A percentile compares a stretch with the other conserved stretches of the same genome.
These are phyloP conservation scores for Benthochromis sp. DNA, from an alignment of 2,113 vertebrate genomes.

Conservation along the genomic window DNA sequence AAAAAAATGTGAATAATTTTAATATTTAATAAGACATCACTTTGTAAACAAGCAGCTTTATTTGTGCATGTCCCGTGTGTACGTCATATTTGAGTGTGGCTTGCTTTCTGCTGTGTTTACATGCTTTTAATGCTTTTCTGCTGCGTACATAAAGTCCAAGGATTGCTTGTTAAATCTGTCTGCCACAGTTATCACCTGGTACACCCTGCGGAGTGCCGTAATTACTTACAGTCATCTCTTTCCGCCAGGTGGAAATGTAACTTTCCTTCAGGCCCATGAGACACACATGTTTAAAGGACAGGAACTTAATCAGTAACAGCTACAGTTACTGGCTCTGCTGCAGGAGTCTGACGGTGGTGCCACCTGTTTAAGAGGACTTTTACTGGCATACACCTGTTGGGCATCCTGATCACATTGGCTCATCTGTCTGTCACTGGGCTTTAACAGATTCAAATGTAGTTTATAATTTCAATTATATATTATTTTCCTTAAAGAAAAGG, in stretches of 20 bases:
- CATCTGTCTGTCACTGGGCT: background rate
- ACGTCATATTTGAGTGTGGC: background rate
- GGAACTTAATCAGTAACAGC: slow-evolving; percentile 17
- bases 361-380: background rate
- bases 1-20: background rate
- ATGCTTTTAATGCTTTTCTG: slow-evolving; percentile 23
- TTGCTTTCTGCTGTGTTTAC: slow-evolving; percentile 15
- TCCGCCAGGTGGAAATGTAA: slow-evolving; percentile 24
- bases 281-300: background rate
- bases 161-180: slow-evolving; percentile 46
- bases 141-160: background rate
- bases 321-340: background rate
- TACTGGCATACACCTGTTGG: background rate
- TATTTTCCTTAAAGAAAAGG: background rate
- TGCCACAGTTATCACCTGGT: slow-evolving; percentile 51
- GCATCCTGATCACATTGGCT: background rate
- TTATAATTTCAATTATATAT: background rate
- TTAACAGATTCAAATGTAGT: background rate
- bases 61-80: background rate
- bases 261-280: background rate
- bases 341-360: background rate
- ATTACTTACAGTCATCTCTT: slow-evolving; percentile 41
- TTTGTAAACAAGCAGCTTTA: slow-evolving; percentile 35
- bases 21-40: background rate
- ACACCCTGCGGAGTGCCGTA: slow-evolving; percentile 31